Conservation (phyloP, 2,113 vertebrate genomes). For the Nothobranchius furzeri region DNA sequence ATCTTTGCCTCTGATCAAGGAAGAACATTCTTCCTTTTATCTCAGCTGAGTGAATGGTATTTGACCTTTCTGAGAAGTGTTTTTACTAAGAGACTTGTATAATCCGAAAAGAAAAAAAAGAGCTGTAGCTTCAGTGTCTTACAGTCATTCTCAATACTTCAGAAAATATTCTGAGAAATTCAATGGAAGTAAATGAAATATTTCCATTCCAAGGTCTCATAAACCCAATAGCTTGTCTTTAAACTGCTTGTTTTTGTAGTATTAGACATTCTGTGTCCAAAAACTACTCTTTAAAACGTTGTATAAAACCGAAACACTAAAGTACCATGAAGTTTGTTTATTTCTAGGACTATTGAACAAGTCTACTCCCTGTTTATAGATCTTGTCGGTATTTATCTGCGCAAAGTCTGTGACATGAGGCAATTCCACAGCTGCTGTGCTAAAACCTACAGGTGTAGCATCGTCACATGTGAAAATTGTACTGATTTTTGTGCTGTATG, state of each 20-base stretch:
- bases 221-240: background rate
- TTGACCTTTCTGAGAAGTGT: conserved; percentile 28
- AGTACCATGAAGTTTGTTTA: background rate
- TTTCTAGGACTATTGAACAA: background rate
- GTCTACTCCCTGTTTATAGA: conserved; percentile 1
- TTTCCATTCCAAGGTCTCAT: background rate
- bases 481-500: conserved; percentile 38
- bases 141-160: background rate
- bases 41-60: conserved; percentile 10
- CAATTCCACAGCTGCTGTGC: conserved; percentile 16
- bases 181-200: conserved; percentile 4
- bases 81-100: conserved; percentile 11
- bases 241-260: conserved; percentile 1
- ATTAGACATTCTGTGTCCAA: background rate
- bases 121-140: background rate
- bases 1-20: conserved; percentile 41
- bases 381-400: background rate
- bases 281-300: background rate
- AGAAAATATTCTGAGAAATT: background rate
- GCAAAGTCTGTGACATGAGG: background rate
- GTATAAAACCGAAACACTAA: background rate
- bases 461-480: conserved; percentile 31
- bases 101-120: conserved; percentile 10
- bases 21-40: conserved; percentile 17
- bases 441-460: conserved; percentile 19